These are phyloP conservation scores for Cyclophora punctaria DNA, from an alignment of 2,888 invertebrate species.

Conservation along the genomic window DNA sequence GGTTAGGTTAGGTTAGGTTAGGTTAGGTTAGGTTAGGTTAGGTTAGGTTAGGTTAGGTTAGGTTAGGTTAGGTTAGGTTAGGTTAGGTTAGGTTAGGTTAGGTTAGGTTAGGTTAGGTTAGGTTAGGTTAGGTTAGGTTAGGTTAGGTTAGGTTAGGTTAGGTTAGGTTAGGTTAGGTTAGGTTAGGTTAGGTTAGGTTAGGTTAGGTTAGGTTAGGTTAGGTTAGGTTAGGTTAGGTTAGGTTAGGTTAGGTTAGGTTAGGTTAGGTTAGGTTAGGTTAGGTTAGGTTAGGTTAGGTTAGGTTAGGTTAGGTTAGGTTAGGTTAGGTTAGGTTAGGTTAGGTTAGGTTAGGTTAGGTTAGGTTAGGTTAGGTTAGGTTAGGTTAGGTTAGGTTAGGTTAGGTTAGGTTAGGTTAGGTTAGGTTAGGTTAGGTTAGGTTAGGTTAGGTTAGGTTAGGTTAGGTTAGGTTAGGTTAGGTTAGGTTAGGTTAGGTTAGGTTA, in stretches of 20 bases:
- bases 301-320: constrained; percentile 12
- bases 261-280: constrained; percentile 9
- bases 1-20: constrained; percentile 9
- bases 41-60: constrained; percentile 9
- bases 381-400: constrained; percentile 15
- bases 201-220: constrained; percentile 11
- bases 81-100: constrained; percentile 13
- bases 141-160: constrained; percentile 11
- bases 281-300: constrained; percentile 13
- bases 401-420: constrained; percentile 16
- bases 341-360: constrained; percentile 7
- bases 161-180: constrained; percentile 11
- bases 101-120: constrained; percentile 11
- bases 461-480: constrained; percentile 19
- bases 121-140: constrained; percentile 9
- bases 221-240: constrained; percentile 6
- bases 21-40: constrained; percentile 12
- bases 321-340: constrained; percentile 8
- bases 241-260: constrained; percentile 9
- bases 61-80: constrained; percentile 9
- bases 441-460: constrained; percentile 20
- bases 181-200: constrained; percentile 8
- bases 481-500: constrained; percentile 17
- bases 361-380: constrained; percentile 12
- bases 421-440: constrained; percentile 12